Percentiles rank a stretch among this genome's conserved stretches.
Evolutionary conservation across 2,797 vertebrate genomes (phyloP).

Genomic region (Mareca strepera): DNA sequence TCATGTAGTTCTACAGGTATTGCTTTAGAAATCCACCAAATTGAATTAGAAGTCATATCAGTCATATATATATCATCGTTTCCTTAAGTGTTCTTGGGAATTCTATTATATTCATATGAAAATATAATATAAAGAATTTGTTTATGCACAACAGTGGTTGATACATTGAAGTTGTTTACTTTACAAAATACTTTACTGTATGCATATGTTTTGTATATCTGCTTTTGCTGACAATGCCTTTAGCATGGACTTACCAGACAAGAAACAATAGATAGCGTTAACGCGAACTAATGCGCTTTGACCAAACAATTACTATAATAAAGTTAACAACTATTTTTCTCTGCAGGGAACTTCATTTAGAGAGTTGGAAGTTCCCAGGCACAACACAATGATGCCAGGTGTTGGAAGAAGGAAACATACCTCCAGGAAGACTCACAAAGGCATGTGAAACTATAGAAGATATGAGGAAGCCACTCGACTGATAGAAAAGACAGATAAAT

Average conservation of each 20-base stretch:
- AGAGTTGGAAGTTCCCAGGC: conserved; percentile 5
- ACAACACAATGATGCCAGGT: background rate
- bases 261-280: background rate
- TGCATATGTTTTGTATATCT: background rate
- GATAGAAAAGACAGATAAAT: background rate
- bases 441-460: background rate
- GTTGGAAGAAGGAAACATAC: background rate
- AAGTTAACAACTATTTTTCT: conserved; percentile 8
- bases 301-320: background rate
- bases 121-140: background rate
- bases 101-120: background rate
- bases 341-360: conserved; percentile 23
- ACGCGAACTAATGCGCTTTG: background rate
- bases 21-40: background rate
- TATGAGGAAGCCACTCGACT: background rate
- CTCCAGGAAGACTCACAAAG: background rate
- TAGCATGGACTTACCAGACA: background rate
- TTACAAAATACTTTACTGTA: background rate
- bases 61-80: background rate
- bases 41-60: background rate
- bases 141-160: background rate
- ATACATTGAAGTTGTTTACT: background rate
- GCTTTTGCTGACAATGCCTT: background rate
- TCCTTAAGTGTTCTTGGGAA: background rate
- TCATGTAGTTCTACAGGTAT: background rate